A percentile compares a stretch with the other conserved stretches of the same genome.
Evolutionary conservation across 2,113 vertebrate genomes (phyloP).

Genomic region (Macheiramphus alcinus): DNA sequence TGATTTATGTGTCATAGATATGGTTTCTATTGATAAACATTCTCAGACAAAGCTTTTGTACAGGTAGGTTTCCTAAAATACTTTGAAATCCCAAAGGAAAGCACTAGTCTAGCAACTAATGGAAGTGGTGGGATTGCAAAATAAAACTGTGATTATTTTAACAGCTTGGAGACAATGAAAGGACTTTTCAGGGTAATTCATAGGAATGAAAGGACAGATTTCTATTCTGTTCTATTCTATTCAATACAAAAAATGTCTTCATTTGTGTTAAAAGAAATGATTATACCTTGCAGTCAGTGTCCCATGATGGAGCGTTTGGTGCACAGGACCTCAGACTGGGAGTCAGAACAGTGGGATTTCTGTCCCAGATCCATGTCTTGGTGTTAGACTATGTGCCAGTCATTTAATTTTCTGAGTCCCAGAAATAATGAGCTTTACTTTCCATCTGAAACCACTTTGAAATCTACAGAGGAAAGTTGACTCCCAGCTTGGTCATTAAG

Average conservation of each 20-base stretch:
- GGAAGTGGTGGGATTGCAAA: neutral
- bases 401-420: neutral
- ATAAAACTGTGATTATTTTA: neutral
- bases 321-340: neutral
- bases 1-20: neutral
- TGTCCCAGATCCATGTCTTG: neutral
- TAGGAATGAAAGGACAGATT: neutral
- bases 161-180: neutral
- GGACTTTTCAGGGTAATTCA: neutral
- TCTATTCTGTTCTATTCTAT: neutral
- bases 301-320: accelerated
- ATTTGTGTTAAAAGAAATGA: neutral
- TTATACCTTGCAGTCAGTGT: neutral
- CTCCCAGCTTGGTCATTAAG: neutral
- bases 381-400: neutral
- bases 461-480: neutral
- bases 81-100: neutral
- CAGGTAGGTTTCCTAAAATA: neutral
- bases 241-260: neutral
- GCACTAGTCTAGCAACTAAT: neutral
- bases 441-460: neutral
- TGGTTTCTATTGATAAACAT: neutral
- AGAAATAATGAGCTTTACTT: neutral
- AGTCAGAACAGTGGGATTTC: neutral
- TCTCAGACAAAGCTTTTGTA: neutral